Evolutionary conservation across 2,888 invertebrate genomes (phyloP), one percentile per base, ranked within the genome.

Genomic region (Atethmia centrago): DNA sequence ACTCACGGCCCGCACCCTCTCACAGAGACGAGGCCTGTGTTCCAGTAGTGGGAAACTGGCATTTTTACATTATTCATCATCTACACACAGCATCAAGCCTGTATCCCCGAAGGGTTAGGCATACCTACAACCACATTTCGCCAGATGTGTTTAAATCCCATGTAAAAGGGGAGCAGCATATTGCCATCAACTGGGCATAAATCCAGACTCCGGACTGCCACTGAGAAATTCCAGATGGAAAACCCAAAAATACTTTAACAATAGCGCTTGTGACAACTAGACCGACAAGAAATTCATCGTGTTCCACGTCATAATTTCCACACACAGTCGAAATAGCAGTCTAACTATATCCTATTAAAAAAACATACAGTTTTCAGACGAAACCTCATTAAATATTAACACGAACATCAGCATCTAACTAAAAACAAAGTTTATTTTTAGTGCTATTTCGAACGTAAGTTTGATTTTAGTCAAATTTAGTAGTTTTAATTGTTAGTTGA

Each of bases 321-420:
- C n/a, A 12, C 19, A 19, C 19, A 14, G 1, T 28, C 14, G 2
- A 70, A 70, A 49, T 58, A 36, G 14, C 10, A 8, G 16, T 21
- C 19, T 53, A 49, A 25, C 14, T 0, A 45, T 21, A 53, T 14
- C 9, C n/a, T 61, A 25, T 53, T 58, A 28, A 40, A n/a, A 8
- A 7, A 42, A 7, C 1, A n/a, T 5, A 40, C n/a, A 77, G 19
- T 66, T 36, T 45, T n/a, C 71, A 77, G 78, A 82, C 71, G 14
- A 59, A 64, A 59, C 12, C n/a, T 67, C 36, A 61, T 80, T 40
- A 47, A 55, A 67, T 56, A 82, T 82, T 51, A 5, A 70, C 47
- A 19, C 25, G 0, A 66, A 58, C 51, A 51, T 36, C 36, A 61
- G 31, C 16, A 19, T 28, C 53, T n/a, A 65, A 65, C 51, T 59